phyloP scores from a whole-genome alignment of 2,888 invertebrate genomes.

The Dasypogon diadema region DNA sequence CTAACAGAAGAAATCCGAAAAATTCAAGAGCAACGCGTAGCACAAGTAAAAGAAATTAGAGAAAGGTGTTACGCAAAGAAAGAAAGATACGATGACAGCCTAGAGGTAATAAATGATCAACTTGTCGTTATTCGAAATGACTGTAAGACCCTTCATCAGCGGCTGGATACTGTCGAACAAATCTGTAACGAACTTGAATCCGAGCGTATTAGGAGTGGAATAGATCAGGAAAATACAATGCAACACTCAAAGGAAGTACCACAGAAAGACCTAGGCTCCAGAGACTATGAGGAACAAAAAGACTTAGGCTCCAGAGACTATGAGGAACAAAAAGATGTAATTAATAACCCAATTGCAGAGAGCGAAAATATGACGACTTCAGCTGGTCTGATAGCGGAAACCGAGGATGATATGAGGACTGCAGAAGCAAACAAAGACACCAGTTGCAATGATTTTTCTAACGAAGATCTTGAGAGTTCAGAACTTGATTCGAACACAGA shows the following conservation, averaged over 20 bases:
- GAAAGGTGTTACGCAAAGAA: slow-evolving; percentile 62
- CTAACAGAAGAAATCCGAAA: slow-evolving; percentile 59
- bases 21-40: slow-evolving; percentile 57
- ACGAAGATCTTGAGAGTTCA: too few species aligned
- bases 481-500: not conserved
- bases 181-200: not conserved
- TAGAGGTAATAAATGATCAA: slow-evolving; percentile 63
- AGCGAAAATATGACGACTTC: too few species aligned
- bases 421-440: too few species aligned
- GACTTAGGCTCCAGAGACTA: too few species aligned
- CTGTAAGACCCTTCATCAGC: slow-evolving; percentile 61
- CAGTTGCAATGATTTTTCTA: too few species aligned
- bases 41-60: slow-evolving; percentile 58
- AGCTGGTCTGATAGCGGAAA: too few species aligned
- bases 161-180: slow-evolving; percentile 56
- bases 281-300: not conserved
- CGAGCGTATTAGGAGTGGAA: too few species aligned
- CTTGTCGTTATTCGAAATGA: slow-evolving; percentile 62
- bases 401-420: too few species aligned
- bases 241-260: not conserved
- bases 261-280: not conserved
- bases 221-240: not conserved
- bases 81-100: slow-evolving; percentile 62
- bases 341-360: too few species aligned
- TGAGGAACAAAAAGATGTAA: too few species aligned